phyloP scores from a whole-genome alignment of 2,888 invertebrate species.

The Cheilosia vernalis region DNA sequence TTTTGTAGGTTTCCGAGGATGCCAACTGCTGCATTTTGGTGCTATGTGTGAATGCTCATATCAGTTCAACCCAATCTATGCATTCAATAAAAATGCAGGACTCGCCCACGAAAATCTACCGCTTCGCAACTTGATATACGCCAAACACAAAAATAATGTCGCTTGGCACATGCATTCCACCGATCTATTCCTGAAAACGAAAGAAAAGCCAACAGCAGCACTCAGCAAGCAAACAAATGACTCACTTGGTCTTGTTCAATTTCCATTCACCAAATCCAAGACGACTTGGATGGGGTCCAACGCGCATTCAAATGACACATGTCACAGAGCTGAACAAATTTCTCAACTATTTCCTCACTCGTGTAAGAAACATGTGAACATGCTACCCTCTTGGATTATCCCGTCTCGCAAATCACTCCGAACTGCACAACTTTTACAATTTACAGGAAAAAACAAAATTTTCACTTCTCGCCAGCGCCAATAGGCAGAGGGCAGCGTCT shows the following conservation, averaged over 20 bases:
- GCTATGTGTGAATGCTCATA: no score
- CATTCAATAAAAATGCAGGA: no score
- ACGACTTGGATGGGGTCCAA: slow-evolving; percentile 49
- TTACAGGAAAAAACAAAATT: slow-evolving; percentile 28
- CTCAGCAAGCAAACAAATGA: background rate
- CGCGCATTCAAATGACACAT: slow-evolving; percentile 58
- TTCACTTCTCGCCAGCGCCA: background rate
- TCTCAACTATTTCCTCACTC: slow-evolving; percentile 24
- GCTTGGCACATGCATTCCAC: no score
- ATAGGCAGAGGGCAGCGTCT: background rate
- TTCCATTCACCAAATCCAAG: slow-evolving; percentile 45
- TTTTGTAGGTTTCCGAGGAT: no score
- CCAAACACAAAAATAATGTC: no score
- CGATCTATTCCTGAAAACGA: no score
- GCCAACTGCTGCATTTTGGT: no score
- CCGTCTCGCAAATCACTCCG: background rate
- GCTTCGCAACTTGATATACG: no score
- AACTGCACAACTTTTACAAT: slow-evolving; percentile 55
- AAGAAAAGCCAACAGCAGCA: no score
- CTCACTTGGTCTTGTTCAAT: background rate
- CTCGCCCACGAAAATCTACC: no score
- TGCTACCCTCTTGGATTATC: slow-evolving; percentile 30
- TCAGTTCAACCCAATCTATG: no score
- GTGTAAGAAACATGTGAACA: slow-evolving; percentile 38
- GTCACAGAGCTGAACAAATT: slow-evolving; percentile 37